Evolutionary conservation across 2,888 invertebrate genomes (phyloP), one percentile per base, ranked within the genome.

Genomic region (Tiliacea citrago): DNA sequence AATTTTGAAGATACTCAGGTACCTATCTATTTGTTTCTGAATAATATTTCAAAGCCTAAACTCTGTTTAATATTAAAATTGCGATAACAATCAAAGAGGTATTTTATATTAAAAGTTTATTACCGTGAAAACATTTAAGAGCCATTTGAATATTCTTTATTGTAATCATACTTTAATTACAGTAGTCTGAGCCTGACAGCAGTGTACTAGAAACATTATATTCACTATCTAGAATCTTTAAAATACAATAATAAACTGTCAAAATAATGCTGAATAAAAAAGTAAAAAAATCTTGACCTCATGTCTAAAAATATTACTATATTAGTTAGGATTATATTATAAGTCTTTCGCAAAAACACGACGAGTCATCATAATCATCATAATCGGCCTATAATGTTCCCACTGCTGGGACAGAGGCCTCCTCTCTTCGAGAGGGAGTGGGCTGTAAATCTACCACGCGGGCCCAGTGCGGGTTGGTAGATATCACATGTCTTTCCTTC

Each of bases 51-150:
- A 42, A 53, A 65, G 9, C 42, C 29, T 13, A 49, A 47, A 45
- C 49, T 49, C 60, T 55, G 49, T 58, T 69, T 10, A 55, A 12
- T 51, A 29, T 53, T 35, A n/a, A 53, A 61, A 57, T 21, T 16
- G 18, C 16, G 62, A 71, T 67, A 58, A 42, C 18, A 24, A 77
- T 77, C 70, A 67, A 47, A 45, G 3, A 16, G 24, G 42, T 0
- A 12, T 82, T 80, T 68, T 45, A 69, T 51, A 55, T 63, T n/a
- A 12, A 47, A 82, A 68, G 47, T 81, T 83, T 83, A 83, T 58
- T 49, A 83, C 73, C 79, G 66, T 83, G 57, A 79, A 83, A 81
- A 58, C 47, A 83, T 68, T 60, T 71, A 58, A 49, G n/a, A 39
- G 3, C 0, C 13, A 42, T 42, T 63, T 67, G 21, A 62, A 82